Evolutionary conservation across 2,888 invertebrate species (phyloP), one percentile per base, ranked within the genome.

Genomic region (Hartigia nigra): DNA sequence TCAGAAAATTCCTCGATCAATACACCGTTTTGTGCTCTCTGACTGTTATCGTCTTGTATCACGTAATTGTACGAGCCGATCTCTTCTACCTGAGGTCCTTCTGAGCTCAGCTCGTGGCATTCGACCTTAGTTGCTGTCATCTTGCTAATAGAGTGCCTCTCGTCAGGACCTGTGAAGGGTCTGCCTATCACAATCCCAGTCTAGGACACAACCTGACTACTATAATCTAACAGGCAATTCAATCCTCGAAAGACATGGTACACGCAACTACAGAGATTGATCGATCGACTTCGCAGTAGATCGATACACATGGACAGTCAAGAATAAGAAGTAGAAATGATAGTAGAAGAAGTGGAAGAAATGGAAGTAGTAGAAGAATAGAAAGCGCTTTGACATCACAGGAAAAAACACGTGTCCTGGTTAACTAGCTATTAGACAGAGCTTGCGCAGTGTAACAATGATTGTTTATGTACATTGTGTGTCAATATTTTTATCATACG

Each of bases 141-240:
- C 93, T 94, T 94, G 93, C 94, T 94, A 91, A 95, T 93, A 84
- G 94, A 93, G 91, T 93, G 95, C 86, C 93, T 93, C 93, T 95
- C 95, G 84, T 94, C 94, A 85, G 94, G 94, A 94, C 95, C 95
- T 95, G 90, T 80, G 90, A 89, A 91, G 82, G 86, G 85, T 86
- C 86, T 87, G 83, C 82, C 81, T 85, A 82, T 86, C 85, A 86
- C 85, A 69, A 80, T 80, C 81, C 78, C 81, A 55, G 31, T 76
- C 55, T 72, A 32, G 72, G 5, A 23, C 72, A 72, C 23, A 55
- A 23, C 23, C 55, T 55, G 23, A 55, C 55, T 55, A 55, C 23
- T 55, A 55, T 23, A 55, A 55, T 23, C 55, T 55, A 55, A 55
- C 55, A 55, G 55, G 55, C 55, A 55, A 55, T 55, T 23, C 55